Evolutionary conservation across 2,797 vertebrate genomes (phyloP).

Genomic region (Ceyx erithaca): DNA sequence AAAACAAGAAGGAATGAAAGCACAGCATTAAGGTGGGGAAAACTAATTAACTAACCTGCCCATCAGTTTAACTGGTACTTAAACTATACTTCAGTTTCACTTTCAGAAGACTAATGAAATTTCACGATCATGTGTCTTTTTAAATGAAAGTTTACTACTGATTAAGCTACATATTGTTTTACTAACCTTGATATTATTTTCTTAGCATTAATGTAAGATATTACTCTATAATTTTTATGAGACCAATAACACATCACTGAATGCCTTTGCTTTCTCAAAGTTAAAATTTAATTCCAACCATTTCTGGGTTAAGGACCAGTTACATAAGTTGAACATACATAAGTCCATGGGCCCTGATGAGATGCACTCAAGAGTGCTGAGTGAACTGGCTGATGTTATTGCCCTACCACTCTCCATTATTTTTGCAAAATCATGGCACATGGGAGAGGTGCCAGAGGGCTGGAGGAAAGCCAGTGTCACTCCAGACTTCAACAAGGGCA

Average conservation of each 20-base stretch:
- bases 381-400: too few relatives aligned
- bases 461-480: too few relatives aligned
- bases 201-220: not conserved
- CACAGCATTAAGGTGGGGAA: not conserved
- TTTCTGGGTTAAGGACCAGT: not conserved
- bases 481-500: too few relatives aligned
- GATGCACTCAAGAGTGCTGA: too few relatives aligned
- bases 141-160: not conserved
- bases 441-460: too few relatives aligned
- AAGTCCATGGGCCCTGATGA: too few relatives aligned
- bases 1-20: not conserved
- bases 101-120: not conserved
- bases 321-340: too few relatives aligned
- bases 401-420: too few relatives aligned
- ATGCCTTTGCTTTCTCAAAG: not conserved
- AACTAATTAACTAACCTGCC: not conserved
- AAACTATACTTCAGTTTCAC: not conserved
- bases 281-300: not conserved
- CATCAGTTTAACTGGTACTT: not conserved
- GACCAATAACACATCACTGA: not conserved
- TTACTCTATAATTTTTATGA: not conserved
- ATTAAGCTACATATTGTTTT: not conserved
- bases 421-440: too few relatives aligned
- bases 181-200: not conserved
- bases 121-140: accelerated